Evolutionary conservation across 2,888 invertebrate genomes (phyloP), one percentile per base, ranked within the genome.

Genomic region (Ligdia adustata): DNA sequence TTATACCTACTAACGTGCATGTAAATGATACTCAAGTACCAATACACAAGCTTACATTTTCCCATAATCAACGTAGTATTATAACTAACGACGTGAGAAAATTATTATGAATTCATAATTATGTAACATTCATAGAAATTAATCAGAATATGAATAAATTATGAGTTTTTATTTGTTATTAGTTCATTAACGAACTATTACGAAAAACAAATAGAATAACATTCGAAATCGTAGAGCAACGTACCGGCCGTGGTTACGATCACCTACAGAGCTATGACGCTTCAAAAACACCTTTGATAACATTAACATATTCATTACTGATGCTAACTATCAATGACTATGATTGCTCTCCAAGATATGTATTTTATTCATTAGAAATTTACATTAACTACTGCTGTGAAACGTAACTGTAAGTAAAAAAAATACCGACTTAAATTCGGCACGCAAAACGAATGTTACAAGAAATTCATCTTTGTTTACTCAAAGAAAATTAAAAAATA

Each of bases 221-320:
- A 26, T 27, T 18, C 5, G 4, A 37, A 27, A 37, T 37, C 16
- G 14, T 9, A 27, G 7, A 16, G 12, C 11, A 18, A 14, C 18
- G 2, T 16, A 4, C 4, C 16, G 7, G 11, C 24, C n/a, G 11
- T 12, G 9, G 16, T 7, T 37, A 18, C 15, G 27, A 72, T 80
- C 78, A 69, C 80, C 80, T 76, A 79, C 69, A 57, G 82, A 59
- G 82, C 74, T 60, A 63, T 65, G 61, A 75, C 82, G 79, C 82
- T 57, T 84, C 82, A 46, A 47, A 67, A 64, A 76, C 77, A 78
- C 78, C 73, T 83, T 60, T 45, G 57, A 66, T 22, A 67, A 73
- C 60, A 77, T 83, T 80, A 75, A 76, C 75, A 73, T 79, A 67
- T 27, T 46, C 38, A 55, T 60, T 45, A 58, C 41, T 13, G 14